phyloP scores from a whole-genome alignment of 2,797 vertebrate genomes.

The Alauda arvensis region DNA sequence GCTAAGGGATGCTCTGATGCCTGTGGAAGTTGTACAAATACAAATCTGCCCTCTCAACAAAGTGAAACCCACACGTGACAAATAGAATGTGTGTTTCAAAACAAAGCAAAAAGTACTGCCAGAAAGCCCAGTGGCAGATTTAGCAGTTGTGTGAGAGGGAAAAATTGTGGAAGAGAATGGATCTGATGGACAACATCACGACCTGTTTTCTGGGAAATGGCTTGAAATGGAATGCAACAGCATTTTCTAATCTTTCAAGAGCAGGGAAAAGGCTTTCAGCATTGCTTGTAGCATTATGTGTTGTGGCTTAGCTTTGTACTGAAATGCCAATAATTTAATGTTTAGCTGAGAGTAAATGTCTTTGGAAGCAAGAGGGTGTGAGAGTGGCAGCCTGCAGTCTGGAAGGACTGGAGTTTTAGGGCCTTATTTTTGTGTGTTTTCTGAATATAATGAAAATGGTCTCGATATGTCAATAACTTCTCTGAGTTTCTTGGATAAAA shows the following conservation, averaged over 20 bases:
- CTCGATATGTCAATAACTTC: background rate
- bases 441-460: background rate
- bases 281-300: background rate
- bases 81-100: background rate
- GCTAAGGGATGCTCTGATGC: background rate
- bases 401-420: background rate
- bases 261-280: background rate
- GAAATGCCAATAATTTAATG: background rate
- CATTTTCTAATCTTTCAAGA: background rate
- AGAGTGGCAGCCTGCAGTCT: background rate
- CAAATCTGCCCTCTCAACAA: background rate
- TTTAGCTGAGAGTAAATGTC: background rate
- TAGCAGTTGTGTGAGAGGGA: background rate
- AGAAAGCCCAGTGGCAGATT: background rate
- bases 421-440: background rate
- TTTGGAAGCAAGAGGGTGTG: background rate
- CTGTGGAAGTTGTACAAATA: background rate
- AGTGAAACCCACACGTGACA: background rate
- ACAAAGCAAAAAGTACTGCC: background rate
- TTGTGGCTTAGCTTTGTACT: background rate
- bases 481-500: background rate
- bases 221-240: background rate
- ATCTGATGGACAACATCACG: background rate
- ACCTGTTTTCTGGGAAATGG: background rate
- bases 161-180: background rate